These are phyloP conservation scores for Sminthurides aquaticus DNA, from an alignment of 2,888 invertebrate species.

Conservation along the genomic window DNA sequence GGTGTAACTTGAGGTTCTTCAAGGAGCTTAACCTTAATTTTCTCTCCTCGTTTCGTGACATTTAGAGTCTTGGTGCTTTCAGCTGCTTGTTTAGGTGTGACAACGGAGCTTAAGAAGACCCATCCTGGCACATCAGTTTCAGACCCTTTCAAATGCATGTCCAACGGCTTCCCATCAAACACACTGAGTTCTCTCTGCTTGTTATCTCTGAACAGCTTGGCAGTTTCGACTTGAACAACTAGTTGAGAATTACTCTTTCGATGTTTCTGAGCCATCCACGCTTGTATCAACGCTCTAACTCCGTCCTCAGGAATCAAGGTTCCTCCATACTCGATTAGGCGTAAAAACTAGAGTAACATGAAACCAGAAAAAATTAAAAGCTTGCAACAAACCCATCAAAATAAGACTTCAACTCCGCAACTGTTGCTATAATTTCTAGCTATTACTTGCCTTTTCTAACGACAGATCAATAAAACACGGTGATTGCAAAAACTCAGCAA, in stretches of 20 bases:
- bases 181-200: not conserved
- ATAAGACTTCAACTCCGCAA: not conserved
- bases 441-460: not conserved
- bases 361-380: not conserved
- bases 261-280: constrained; percentile 1
- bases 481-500: not conserved
- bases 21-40: constrained; percentile 9
- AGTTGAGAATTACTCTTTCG: not conserved
- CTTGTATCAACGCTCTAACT: not conserved
- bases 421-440: no score
- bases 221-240: constrained; percentile 10
- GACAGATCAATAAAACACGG: not conserved
- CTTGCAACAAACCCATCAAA: not conserved
- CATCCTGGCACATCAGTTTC: constrained; percentile 9
- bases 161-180: constrained; percentile 7
- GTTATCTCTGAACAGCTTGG: not conserved
- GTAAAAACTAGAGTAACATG: not conserved
- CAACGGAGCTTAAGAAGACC: constrained; percentile 6
- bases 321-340: not conserved
- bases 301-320: not conserved
- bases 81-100: constrained; percentile 9
- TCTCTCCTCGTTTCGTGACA: constrained; percentile 1
- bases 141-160: not conserved
- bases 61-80: not conserved
- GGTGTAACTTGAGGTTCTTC: not conserved